Evolutionary conservation across 2,888 invertebrate genomes (phyloP), one percentile per base, ranked within the genome.

Genomic region (Nomada goodeniana): DNA sequence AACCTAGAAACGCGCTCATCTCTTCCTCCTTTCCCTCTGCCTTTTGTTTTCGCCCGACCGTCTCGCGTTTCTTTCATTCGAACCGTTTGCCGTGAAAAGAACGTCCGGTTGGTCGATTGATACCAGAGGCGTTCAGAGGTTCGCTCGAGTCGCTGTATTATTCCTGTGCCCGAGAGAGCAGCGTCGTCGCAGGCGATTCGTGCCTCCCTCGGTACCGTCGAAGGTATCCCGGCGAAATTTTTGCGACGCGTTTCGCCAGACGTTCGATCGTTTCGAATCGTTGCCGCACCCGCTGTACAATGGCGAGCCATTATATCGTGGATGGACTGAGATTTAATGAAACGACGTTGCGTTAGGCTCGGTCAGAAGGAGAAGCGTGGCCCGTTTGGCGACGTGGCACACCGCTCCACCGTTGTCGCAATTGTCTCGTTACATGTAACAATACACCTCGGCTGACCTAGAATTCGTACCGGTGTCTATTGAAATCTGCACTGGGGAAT

Each of bases 371-470:
- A 47, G 73, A 26, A 57, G 47, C 42, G 73, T 53, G 53, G 53
- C 53, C 64, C 60, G 61, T 36, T 36, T 55, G 13, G 68, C 69
- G 67, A 60, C 36, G 57, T 44, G 50, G 65, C 61, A 73, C 75
- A 82, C 64, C 74, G 71, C 73, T 59, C 61, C 61, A 59, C 68
- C 74, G 79, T 85, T 86, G 88, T 83, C 80, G 87, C 86, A 80
- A 87, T 87, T 86, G 87, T 88, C 86, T 88, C 78, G 83, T 85
- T 83, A 80, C 76, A 69, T 63, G 76, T 60, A 71, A 84, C 86
- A 81, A 87, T 85, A 78, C 85, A 76, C 77, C 76, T 78, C 77
- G 76, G 52, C 76, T 84, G 87, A 87, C 86, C 87, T 80, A 86
- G 82, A 81, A 87, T 87, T 87, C 81, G 15, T 47, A 47, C 74